These are phyloP conservation scores for Dissostichus mawsoni DNA, from an alignment of 2,113 vertebrate genomes.

Conservation along the genomic window DNA sequence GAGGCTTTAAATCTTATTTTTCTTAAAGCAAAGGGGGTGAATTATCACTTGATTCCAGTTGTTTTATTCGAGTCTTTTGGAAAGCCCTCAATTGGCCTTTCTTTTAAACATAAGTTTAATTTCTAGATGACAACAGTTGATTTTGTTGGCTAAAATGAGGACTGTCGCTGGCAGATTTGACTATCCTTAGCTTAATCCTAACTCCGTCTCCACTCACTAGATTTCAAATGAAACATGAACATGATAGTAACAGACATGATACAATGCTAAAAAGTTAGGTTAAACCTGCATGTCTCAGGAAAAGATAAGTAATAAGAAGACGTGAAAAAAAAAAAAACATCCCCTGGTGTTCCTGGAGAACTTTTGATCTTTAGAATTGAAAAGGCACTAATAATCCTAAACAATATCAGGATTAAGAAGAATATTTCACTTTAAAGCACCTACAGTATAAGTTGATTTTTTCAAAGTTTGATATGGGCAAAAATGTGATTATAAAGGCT, in stretches of 20 bases:
- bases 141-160: neutral
- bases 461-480: slow-evolving; percentile 23
- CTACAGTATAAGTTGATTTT: too few relatives aligned
- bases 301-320: too few relatives aligned
- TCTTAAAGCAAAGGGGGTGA: slow-evolving; percentile 22
- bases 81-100: too few relatives aligned
- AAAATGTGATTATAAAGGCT: slow-evolving; percentile 43
- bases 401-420: too few relatives aligned
- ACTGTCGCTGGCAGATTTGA: neutral
- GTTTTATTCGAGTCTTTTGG: neutral
- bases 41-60: slow-evolving; percentile 54
- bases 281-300: neutral
- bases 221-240: neutral
- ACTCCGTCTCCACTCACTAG: neutral
- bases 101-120: neutral
- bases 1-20: slow-evolving; percentile 43
- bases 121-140: neutral
- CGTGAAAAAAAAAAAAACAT: too few relatives aligned
- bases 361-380: neutral
- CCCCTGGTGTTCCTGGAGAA: too few relatives aligned
- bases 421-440: too few relatives aligned
- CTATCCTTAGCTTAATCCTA: neutral
- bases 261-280: too few relatives aligned
- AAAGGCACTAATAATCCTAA: too few relatives aligned
- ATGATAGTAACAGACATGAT: neutral